Evolutionary conservation across 35 echinoderm and acorn worm species (phyloP).

Genomic region (Stichopus chloronotus): DNA sequence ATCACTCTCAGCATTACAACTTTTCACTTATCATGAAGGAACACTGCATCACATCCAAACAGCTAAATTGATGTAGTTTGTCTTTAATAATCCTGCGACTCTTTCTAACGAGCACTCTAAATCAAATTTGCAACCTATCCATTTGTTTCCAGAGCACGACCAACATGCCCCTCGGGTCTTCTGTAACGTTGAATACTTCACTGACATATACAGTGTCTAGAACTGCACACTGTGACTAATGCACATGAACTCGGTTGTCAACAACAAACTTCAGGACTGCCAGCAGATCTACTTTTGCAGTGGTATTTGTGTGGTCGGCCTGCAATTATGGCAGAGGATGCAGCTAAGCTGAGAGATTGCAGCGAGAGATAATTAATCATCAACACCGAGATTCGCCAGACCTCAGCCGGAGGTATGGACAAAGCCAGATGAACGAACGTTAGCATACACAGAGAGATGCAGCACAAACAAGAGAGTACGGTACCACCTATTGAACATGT

Average conservation of each 20-base stretch:
- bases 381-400: background rate
- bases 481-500: background rate
- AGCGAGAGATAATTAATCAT: background rate
- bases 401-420: background rate
- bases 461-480: background rate
- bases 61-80: too few relatives aligned
- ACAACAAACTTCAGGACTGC: too few relatives aligned
- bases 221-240: too few relatives aligned
- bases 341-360: background rate
- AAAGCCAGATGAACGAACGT: background rate
- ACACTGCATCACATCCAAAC: too few relatives aligned
- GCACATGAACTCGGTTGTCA: too few relatives aligned
- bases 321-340: background rate
- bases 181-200: background rate
- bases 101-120: background rate
- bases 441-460: background rate
- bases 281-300: too few relatives aligned
- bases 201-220: too few relatives aligned
- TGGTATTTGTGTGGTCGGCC: background rate
- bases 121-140: background rate
- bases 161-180: background rate
- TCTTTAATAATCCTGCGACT: background rate
- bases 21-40: too few relatives aligned
- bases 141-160: background rate
- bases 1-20: too few relatives aligned